phyloP scores from a whole-genome alignment of 2,888 invertebrate genomes.

The Priocnemis perturbator region DNA sequence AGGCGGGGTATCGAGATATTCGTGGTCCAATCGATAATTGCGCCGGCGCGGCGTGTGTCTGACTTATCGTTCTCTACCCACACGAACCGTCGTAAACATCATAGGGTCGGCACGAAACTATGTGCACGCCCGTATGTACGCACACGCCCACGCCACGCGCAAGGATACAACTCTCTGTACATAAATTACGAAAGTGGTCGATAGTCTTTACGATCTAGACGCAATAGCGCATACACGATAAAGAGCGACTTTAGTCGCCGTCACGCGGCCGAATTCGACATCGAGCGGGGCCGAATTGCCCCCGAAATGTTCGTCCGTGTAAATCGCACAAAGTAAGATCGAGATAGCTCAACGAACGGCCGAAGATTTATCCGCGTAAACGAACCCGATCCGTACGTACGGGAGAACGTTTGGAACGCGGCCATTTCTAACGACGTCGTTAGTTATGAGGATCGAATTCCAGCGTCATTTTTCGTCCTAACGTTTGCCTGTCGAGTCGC shows the following conservation, averaged over 20 bases:
- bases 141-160: neutral
- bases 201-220: constrained; percentile 46
- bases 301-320: constrained; percentile 33
- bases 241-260: constrained; percentile 29
- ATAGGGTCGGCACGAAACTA: constrained; percentile 2
- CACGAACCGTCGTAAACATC: constrained; percentile 36
- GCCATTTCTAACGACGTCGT: too few species aligned
- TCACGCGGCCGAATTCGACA: constrained; percentile 24
- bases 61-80: constrained; percentile 26
- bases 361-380: constrained; percentile 13
- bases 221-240: constrained; percentile 35
- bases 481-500: too few species aligned
- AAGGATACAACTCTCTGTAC: constrained; percentile 18
- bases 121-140: neutral
- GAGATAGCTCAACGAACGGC: constrained; percentile 13
- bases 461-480: too few species aligned
- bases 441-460: too few species aligned
- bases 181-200: constrained; percentile 51
- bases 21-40: constrained; percentile 38
- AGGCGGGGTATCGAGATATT: constrained; percentile 5
- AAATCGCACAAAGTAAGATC: constrained; percentile 38
- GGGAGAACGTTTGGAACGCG: too few species aligned
- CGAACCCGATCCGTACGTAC: too few species aligned
- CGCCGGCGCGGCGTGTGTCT: constrained; percentile 36
- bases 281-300: constrained; percentile 16